phyloP scores from a whole-genome alignment of 2,797 vertebrate genomes.

The Lithobates pipiens region DNA sequence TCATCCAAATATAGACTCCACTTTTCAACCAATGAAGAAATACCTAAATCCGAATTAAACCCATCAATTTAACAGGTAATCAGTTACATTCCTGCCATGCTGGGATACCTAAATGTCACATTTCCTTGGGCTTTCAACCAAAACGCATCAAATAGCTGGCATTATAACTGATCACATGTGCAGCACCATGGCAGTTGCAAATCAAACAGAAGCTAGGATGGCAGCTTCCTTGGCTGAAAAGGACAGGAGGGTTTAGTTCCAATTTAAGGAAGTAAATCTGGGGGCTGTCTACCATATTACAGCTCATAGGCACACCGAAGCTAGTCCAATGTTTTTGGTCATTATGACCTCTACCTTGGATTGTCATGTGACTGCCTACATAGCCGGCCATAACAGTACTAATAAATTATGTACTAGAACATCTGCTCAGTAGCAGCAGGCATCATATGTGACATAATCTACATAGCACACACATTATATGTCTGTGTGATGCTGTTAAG shows the following conservation, averaged over 20 bases:
- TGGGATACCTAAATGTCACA: too few relatives aligned
- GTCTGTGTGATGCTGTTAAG: neutral
- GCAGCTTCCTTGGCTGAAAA: too few relatives aligned
- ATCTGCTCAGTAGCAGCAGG: neutral
- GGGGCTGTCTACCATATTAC: neutral
- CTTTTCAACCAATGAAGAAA: neutral
- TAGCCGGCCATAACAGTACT: neutral
- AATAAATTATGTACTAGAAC: slow-evolving; percentile 2
- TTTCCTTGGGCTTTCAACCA: too few relatives aligned
- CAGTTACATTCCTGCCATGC: too few relatives aligned
- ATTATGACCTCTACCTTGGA: neutral
- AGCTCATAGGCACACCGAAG: neutral
- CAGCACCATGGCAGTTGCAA: too few relatives aligned
- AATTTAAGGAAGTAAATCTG: neutral
- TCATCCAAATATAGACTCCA: too few relatives aligned
- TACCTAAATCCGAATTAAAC: too few relatives aligned
- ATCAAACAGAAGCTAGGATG: too few relatives aligned
- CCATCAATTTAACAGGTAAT: too few relatives aligned
- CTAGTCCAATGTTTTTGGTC: neutral
- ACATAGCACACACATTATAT: neutral
- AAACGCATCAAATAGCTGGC: too few relatives aligned
- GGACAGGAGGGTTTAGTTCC: too few relatives aligned
- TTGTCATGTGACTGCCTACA: neutral
- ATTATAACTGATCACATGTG: too few relatives aligned
- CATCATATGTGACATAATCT: neutral